Evolutionary conservation across 2,888 invertebrate species (phyloP).

Genomic region (Autographa gamma): DNA sequence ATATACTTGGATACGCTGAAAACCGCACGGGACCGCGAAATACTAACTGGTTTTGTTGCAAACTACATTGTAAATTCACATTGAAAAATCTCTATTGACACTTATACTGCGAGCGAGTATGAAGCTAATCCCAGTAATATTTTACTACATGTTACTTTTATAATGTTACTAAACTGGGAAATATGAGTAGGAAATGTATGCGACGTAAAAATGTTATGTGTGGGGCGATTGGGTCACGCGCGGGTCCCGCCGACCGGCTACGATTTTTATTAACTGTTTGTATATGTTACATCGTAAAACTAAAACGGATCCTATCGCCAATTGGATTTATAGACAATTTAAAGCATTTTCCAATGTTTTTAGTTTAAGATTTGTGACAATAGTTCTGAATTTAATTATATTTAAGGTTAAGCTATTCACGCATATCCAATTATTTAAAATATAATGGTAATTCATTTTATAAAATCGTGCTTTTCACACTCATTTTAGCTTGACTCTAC

Average conservation of each 20-base stretch:
- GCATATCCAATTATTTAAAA: too few species aligned
- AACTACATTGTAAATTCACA: constrained; percentile 30
- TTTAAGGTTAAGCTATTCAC: too few species aligned
- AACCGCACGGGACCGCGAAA: constrained; percentile 16
- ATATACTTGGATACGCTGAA: constrained; percentile 7
- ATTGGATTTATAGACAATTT: constrained; percentile 49
- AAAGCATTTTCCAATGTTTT: constrained; percentile 24
- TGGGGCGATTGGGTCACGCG: constrained; percentile 65
- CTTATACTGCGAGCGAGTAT: constrained; percentile 31
- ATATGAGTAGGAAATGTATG: constrained; percentile 72
- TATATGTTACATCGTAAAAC: constrained; percentile 62
- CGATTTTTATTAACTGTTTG: constrained; percentile 71
- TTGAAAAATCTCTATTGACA: constrained; percentile 47
- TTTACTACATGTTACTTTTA: constrained; percentile 74
- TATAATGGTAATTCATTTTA: background rate
- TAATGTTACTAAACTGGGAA: constrained; percentile 71
- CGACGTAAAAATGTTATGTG: constrained; percentile 72
- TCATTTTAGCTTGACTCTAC: background rate
- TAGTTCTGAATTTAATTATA: too few species aligned
- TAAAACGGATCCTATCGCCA: constrained; percentile 50
- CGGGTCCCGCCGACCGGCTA: constrained; percentile 55
- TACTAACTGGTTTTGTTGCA: constrained; percentile 22
- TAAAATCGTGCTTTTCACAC: too few species aligned
- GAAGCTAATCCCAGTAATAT: constrained; percentile 58
- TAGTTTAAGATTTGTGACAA: too few species aligned